Conservation (phyloP, 2,888 invertebrate species). For the Monopis laevigella region DNA sequence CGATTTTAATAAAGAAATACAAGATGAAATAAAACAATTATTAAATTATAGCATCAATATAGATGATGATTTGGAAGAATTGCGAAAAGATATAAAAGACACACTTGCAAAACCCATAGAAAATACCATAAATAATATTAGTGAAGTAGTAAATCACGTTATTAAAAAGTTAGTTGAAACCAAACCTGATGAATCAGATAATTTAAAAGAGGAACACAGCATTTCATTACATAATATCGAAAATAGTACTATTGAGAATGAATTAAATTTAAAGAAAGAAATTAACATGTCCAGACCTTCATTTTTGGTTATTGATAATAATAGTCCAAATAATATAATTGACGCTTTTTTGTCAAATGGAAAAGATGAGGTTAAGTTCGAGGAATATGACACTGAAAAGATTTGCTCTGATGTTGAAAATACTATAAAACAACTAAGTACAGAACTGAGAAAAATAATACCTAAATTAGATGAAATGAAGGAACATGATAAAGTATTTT, state of each 20-base stretch:
- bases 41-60: conserved; percentile 56
- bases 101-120: conserved; percentile 58
- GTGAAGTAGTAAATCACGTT: conserved; percentile 60
- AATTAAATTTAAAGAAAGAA: conserved; percentile 45
- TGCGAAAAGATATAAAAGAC: conserved; percentile 59
- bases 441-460: conserved; percentile 56
- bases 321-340: conserved; percentile 49
- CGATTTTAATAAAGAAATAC: conserved; percentile 68
- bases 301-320: conserved; percentile 51
- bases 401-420: conserved; percentile 51
- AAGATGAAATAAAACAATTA: conserved; percentile 65
- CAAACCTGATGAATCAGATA: conserved; percentile 28
- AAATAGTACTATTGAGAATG: conserved; percentile 36
- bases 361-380: conserved; percentile 61
- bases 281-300: conserved; percentile 55
- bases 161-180: conserved; percentile 58
- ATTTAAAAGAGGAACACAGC: conserved; percentile 27
- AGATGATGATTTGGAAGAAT: conserved; percentile 54
- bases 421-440: conserved; percentile 55
- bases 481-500: conserved; percentile 49
- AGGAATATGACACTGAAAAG: conserved; percentile 48
- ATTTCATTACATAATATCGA: conserved; percentile 20
- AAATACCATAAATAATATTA: conserved; percentile 60
- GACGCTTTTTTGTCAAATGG: conserved; percentile 70
- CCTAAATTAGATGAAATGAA: conserved; percentile 60